Percentiles rank a stretch among this genome's conserved stretches.
phyloP scores from a whole-genome alignment of 2,888 invertebrate genomes.

The Drosophila atroscutellata region DNA sequence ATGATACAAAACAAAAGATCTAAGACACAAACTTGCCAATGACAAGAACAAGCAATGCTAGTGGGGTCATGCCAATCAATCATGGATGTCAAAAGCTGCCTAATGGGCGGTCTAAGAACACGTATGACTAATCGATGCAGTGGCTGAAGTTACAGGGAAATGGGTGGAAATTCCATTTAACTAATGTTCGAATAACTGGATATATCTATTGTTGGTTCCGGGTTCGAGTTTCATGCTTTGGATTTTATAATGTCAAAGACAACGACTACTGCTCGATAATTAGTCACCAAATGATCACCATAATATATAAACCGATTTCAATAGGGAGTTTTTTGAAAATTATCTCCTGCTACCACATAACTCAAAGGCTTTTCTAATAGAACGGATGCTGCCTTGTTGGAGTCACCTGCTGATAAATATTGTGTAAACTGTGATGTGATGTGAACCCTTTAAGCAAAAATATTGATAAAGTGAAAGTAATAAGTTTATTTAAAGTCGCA shows the following conservation, averaged over 20 bases:
- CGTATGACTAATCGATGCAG: neutral
- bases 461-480: neutral
- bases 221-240: neutral
- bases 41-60: slow-evolving; percentile 18
- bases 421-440: neutral
- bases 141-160: neutral
- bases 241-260: neutral
- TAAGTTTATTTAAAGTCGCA: neutral
- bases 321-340: neutral
- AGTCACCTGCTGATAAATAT: neutral
- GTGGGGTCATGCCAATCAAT: slow-evolving; percentile 48
- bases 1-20: slow-evolving; percentile 59
- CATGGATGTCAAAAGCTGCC: slow-evolving; percentile 25
- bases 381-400: no score
- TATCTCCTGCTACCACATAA: neutral
- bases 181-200: neutral
- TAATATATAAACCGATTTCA: neutral
- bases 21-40: slow-evolving; percentile 55
- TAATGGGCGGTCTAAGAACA: slow-evolving; percentile 38
- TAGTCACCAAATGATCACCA: neutral
- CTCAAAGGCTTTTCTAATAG: no score
- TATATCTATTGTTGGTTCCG: neutral
- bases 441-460: neutral
- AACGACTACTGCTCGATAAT: neutral
- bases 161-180: neutral